These are phyloP conservation scores for Bedellia somnulentella DNA, from an alignment of 2,888 invertebrate species.

Conservation along the genomic window DNA sequence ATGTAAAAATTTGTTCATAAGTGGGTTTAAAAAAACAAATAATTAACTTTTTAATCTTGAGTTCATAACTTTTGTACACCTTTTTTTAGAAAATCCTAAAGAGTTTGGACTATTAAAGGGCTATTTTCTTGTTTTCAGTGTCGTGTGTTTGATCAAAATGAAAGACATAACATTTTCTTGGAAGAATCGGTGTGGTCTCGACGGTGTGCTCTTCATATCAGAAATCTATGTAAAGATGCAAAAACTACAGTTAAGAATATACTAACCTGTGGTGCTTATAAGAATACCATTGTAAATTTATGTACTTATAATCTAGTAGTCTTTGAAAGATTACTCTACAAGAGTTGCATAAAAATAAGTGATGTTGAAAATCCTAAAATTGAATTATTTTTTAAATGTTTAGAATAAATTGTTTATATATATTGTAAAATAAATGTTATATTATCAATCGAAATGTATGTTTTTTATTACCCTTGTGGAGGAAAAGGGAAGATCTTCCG, in stretches of 20 bases:
- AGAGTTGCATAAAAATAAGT: conserved; percentile 7
- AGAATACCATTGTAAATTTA: conserved; percentile 11
- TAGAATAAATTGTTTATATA: too few species aligned
- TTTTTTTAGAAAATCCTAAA: too few species aligned
- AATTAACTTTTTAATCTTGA: too few species aligned
- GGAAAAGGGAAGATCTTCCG: too few species aligned
- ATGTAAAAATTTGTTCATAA: too few species aligned
- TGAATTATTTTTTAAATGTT: conserved; percentile 18
- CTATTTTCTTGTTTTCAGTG: too few species aligned
- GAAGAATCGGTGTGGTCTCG: conserved; percentile 50
- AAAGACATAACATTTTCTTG: conserved; percentile 62
- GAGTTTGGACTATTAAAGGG: too few species aligned
- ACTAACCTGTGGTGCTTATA: not conserved
- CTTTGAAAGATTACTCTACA: conserved; percentile 16
- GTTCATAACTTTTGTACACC: too few species aligned
- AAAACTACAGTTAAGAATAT: conserved; percentile 1
- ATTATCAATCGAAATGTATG: too few species aligned
- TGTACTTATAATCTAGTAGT: conserved; percentile 19
- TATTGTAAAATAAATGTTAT: too few species aligned
- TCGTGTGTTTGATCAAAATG: conserved; percentile 67
- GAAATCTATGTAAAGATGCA: not conserved
- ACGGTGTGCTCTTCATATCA: conserved; percentile 19
- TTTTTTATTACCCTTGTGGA: too few species aligned
- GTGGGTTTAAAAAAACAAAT: too few species aligned
- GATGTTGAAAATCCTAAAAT: conserved; percentile 21